These are phyloP conservation scores for Botia kubotai DNA, from an alignment of 2,797 vertebrate species.

Conservation along the genomic window DNA sequence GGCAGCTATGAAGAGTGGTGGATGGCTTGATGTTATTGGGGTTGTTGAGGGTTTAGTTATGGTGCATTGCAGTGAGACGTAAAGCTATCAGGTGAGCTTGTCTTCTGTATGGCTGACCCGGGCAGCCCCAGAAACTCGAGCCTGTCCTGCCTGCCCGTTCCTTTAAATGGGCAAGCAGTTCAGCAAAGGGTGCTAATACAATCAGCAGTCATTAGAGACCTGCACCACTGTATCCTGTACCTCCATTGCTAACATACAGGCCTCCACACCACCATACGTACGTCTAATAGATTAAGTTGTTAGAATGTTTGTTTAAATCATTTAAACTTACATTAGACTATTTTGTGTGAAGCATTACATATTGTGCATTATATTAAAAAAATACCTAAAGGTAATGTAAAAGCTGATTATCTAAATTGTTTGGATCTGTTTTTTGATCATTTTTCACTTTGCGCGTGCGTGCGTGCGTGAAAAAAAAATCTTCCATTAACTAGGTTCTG, in stretches of 20 bases:
- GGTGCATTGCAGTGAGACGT: conserved; percentile 28
- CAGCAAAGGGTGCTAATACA: conserved; percentile 71
- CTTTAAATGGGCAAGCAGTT: conserved; percentile 67
- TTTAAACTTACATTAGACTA: no score
- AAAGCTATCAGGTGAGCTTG: conserved; percentile 68
- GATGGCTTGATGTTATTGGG: conserved; percentile 27
- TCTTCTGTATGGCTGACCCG: conserved; percentile 61
- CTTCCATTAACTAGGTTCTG: no score
- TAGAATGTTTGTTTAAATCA: no score
- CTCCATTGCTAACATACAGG: conserved; percentile 6
- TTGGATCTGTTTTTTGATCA: no score
- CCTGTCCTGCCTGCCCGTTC: conserved; percentile 63
- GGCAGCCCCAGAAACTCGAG: conserved; percentile 9
- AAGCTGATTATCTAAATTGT: no score
- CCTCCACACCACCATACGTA: background rate
- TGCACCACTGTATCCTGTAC: conserved; percentile 6
- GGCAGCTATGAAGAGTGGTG: conserved; percentile 40
- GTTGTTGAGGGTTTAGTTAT: conserved; percentile 43
- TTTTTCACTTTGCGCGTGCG: no score
- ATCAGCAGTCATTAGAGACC: conserved; percentile 72
- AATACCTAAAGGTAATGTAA: no score
- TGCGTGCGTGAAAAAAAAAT: no score
- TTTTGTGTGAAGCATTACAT: no score
- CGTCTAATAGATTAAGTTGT: no score
- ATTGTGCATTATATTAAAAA: no score